Conservation (phyloP, 2,888 invertebrate genomes). For the Cephus spinipes region DNA sequence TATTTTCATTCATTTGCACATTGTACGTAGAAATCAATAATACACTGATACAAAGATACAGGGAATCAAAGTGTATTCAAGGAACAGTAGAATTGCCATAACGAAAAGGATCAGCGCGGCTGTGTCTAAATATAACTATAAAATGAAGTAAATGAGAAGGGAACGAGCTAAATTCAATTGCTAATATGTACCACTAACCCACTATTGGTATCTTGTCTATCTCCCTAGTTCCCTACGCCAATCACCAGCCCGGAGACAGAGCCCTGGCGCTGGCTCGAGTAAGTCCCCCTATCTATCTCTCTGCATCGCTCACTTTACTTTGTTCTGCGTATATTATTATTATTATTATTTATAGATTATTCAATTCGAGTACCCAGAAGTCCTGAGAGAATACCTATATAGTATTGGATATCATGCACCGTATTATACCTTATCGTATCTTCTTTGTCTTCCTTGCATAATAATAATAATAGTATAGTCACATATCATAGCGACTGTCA, state of each 20-base stretch:
- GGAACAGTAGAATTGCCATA: neutral
- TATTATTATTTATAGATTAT: neutral
- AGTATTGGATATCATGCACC: neutral
- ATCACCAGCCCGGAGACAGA: slow-evolving; percentile 89
- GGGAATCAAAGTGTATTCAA: neutral
- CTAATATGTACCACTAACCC: slow-evolving; percentile 22
- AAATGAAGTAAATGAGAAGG: neutral
- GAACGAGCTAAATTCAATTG: slow-evolving; percentile 10
- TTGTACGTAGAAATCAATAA: neutral
- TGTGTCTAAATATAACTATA: neutral
- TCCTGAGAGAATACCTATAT: neutral
- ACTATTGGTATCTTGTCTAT: slow-evolving; percentile 52
- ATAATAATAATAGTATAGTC: neutral
- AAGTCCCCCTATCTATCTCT: slow-evolving; percentile 68
- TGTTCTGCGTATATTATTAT: slow-evolving; percentile 4
- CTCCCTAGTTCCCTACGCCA: slow-evolving; percentile 87
- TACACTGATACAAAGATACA: neutral
- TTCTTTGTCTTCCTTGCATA: slow-evolving; percentile 18
- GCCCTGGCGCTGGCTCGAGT: slow-evolving; percentile 92
- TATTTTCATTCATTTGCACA: neutral
- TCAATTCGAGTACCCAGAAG: neutral
- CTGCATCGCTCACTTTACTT: slow-evolving; percentile 20
- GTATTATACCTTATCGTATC: slow-evolving; percentile 11
- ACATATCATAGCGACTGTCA: slow-evolving; percentile 3
- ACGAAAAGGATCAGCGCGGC: neutral